Evolutionary conservation across 1,140 invertebrate species (phyloP), one percentile per base, ranked within the genome.

Genomic region (Drosophila melanogaster): DNA sequence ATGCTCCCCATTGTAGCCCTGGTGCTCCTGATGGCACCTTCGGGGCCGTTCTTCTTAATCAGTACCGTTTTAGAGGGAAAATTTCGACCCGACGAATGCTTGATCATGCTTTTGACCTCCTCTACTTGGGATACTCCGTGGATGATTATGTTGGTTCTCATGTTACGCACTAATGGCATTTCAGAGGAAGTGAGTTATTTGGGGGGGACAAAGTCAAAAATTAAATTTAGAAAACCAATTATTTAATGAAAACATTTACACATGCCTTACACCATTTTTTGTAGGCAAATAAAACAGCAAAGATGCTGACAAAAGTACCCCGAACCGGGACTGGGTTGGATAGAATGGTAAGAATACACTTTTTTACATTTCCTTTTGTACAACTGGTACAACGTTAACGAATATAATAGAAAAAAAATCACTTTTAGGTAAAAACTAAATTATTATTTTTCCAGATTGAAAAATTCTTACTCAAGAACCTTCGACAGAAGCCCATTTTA

Each of bases 261-360:
- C 0, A 2, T 11, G 1, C 12, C 3, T 3, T 17, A 30, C 26
- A 40, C 8, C 43, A 24, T 41, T 43, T 50, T 55, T 90, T 79
- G 12, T 54, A 92, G 90, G 90, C 90, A 6, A 90, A 91, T 35
- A 90, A 90, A 55, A 92, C 90, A 10, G 71, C 81, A 14, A 90
- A 86, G 50, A 92, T 92, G 49, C 57, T 92, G n/a, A 46, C 78
- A 0, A 89, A 85, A 75, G 75, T 91, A 38, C 81, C 86, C 0
- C 54, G 84, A 19, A 92, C 76, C 8, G 84, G 87, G 3, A 73
- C 80, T 3, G 80, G 90, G 4, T 22, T 91, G 62, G 79, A 84
- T 47, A 78, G 72, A 75, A 90, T 89, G 86, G 90, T 90, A 71
- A 57, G 46, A 56, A 0, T 2, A 15, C n/a, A 15, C 4, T 14